Evolutionary conservation across 2,888 invertebrate species (phyloP).

Genomic region (Cheilosia variabilis): DNA sequence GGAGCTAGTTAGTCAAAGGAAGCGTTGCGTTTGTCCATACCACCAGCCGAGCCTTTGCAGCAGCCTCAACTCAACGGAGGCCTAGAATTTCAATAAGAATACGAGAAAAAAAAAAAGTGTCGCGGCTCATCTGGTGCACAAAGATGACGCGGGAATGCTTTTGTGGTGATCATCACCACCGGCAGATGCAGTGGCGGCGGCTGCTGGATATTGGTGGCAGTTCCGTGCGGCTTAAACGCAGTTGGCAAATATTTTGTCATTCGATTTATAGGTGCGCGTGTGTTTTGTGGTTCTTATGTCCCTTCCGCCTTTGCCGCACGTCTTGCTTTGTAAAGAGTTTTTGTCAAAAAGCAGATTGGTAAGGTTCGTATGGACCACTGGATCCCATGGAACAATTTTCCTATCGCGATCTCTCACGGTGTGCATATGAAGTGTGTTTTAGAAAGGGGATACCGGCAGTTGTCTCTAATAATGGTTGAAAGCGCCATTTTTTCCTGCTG

Average conservation of each 20-base stretch:
- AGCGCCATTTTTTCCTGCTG: constrained; percentile 13
- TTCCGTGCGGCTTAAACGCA: constrained; percentile 42
- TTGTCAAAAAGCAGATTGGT: constrained; percentile 39
- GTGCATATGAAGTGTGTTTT: constrained; percentile 12
- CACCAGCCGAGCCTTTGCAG: constrained; percentile 31
- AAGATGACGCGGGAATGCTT: constrained; percentile 69
- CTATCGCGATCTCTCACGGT: constrained; percentile 45
- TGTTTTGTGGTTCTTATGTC: constrained; percentile 41
- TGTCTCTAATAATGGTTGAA: constrained; percentile 19
- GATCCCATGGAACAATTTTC: constrained; percentile 52
- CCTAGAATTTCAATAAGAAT: constrained; percentile 38
- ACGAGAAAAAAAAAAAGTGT: constrained; percentile 51
- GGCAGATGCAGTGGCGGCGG: constrained; percentile 18
- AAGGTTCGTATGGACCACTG: constrained; percentile 34
- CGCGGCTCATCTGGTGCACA: constrained; percentile 69
- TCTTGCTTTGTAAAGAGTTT: constrained; percentile 1
- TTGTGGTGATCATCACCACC: constrained; percentile 60
- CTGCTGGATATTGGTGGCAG: constrained; percentile 40
- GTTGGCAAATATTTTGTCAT: constrained; percentile 68
- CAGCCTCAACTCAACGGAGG: constrained; percentile 30
- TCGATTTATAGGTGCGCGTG: constrained; percentile 67
- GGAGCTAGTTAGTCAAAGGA: constrained; percentile 75
- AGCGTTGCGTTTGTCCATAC: constrained; percentile 55
- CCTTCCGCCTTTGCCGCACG: constrained; percentile 19
- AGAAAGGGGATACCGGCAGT: constrained; percentile 1